phyloP scores from a whole-genome alignment of 92 coral and sea anemone species.

The Bergia puertoricense region DNA sequence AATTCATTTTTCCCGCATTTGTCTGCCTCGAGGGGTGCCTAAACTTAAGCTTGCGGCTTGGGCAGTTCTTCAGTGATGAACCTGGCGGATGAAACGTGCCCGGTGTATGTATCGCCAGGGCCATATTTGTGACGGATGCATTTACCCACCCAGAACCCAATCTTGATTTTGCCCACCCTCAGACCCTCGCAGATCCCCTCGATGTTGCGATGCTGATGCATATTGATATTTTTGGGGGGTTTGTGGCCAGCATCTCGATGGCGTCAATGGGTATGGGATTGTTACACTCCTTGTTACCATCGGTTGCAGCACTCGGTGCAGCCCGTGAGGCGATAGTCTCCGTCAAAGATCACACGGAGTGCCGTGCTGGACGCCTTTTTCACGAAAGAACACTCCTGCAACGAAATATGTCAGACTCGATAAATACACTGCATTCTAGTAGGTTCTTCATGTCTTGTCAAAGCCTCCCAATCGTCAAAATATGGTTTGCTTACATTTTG shows the following conservation, averaged over 20 bases:
- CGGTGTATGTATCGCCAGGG: background rate
- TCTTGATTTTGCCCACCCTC: background rate
- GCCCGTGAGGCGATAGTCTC: background rate
- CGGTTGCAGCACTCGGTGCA: background rate
- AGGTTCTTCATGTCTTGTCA: too few species aligned
- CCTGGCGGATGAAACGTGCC: background rate
- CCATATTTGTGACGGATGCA: background rate
- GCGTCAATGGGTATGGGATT: background rate
- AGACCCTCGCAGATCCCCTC: conserved; percentile 1
- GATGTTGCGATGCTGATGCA: conserved; percentile 10
- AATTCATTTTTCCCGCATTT: too few species aligned
- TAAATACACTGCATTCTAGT: too few species aligned
- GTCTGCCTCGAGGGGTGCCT: too few species aligned
- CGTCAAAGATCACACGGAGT: background rate
- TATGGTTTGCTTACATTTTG: too few species aligned
- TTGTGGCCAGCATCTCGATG: background rate
- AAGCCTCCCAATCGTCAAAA: too few species aligned
- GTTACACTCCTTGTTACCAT: background rate
- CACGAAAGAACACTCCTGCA: background rate
- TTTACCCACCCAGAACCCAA: background rate
- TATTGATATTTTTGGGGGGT: background rate
- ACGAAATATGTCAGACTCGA: background rate
- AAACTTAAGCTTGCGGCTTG: background rate
- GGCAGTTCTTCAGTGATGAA: background rate
- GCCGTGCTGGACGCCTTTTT: background rate